Evolutionary conservation across 1,140 invertebrate genomes (phyloP).

Genomic region (Anastrepha obliqua): DNA sequence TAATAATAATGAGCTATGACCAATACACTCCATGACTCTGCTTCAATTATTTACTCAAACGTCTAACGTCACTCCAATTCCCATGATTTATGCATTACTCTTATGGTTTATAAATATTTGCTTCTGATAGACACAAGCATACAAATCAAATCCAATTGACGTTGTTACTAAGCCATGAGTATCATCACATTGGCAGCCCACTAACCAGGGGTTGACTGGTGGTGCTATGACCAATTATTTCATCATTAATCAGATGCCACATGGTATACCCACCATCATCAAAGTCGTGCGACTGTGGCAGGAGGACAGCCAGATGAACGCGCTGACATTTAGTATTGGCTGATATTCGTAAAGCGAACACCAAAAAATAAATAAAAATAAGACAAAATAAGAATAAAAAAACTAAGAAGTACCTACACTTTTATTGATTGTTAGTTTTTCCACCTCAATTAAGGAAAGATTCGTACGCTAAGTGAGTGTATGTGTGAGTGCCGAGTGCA

Average conservation of each 20-base stretch:
- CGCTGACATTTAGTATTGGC: background rate
- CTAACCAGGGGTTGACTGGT: background rate
- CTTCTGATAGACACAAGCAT: background rate
- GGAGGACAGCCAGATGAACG: background rate
- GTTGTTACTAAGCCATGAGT: background rate
- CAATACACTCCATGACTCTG: no score
- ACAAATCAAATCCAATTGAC: background rate
- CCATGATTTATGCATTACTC: slow-evolving; percentile 4
- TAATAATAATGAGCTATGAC: no score
- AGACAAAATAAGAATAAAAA: no score
- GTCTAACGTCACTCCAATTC: background rate
- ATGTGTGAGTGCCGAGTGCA: background rate
- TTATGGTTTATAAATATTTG: no score
- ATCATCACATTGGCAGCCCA: background rate
- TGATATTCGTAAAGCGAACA: no score
- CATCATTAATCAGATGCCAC: slow-evolving; percentile 72
- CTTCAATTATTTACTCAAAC: no score
- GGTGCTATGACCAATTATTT: slow-evolving; percentile 65
- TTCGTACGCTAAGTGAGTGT: background rate
- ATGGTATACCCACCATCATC: slow-evolving; percentile 63
- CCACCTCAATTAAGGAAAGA: no score
- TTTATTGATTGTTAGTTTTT: slow-evolving; percentile 8
- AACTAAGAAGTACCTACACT: no score
- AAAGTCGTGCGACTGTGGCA: background rate
- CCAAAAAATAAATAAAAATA: no score